phyloP scores from a whole-genome alignment of 1,140 invertebrate species.

The Euglossa dilemma region DNA sequence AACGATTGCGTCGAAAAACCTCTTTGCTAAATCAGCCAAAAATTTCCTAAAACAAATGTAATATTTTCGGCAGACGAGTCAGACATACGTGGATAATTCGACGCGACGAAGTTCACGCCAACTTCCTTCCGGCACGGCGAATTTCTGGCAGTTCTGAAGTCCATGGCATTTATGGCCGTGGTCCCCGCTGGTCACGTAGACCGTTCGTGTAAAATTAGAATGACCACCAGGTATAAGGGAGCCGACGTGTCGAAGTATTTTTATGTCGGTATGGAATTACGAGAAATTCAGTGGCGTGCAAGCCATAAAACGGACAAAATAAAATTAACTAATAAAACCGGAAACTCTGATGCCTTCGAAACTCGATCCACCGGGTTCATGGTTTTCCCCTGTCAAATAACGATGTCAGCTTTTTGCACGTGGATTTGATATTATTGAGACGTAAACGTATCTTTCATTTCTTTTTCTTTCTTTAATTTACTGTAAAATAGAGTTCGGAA shows the following conservation, averaged over 20 bases:
- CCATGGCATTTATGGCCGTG: not conserved
- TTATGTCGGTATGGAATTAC: constrained; percentile 6
- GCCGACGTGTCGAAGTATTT: constrained; percentile 13
- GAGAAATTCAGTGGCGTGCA: not conserved
- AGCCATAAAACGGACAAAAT: constrained; percentile 11
- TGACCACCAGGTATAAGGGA: not conserved
- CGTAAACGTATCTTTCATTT: too few relatives aligned
- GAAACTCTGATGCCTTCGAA: not conserved
- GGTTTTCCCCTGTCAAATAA: not conserved
- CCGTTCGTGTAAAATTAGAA: constrained; percentile 17
- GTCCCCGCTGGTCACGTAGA: not conserved
- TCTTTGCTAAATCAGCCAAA: not conserved
- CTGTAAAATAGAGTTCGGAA: too few relatives aligned
- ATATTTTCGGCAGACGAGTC: too few relatives aligned
- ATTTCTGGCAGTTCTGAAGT: constrained; percentile 13
- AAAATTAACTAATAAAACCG: constrained; percentile 21
- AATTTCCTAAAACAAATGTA: too few relatives aligned
- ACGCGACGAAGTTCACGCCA: not conserved
- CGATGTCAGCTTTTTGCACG: not conserved
- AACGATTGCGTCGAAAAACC: too few relatives aligned
- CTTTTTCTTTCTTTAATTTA: too few relatives aligned
- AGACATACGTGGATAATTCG: not conserved
- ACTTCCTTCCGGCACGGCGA: not conserved
- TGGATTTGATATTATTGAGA: not conserved
- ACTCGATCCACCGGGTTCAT: not conserved